A percentile compares a stretch with the other conserved stretches of the same genome.
phyloP scores from a whole-genome alignment of 2,888 invertebrate species.

The Scaptomyza reducta region DNA sequence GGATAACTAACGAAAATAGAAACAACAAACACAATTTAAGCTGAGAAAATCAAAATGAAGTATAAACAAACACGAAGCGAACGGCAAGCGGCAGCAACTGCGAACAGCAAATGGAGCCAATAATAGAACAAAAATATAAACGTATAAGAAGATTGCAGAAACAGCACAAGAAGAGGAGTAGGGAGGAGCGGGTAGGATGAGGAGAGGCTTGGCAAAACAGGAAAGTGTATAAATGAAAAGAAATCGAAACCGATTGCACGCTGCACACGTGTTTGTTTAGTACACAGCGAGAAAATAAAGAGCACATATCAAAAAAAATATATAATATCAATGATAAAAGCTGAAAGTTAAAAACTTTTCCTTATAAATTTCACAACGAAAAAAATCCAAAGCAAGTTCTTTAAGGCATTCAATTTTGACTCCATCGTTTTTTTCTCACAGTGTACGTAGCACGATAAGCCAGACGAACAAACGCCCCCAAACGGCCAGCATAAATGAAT shows the following conservation, averaged over 20 bases:
- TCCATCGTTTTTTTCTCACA: background rate
- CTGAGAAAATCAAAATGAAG: slow-evolving; percentile 77
- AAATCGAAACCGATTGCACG: slow-evolving; percentile 75
- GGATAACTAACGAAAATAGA: slow-evolving; percentile 76
- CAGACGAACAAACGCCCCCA: slow-evolving; percentile 11
- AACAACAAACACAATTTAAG: slow-evolving; percentile 79
- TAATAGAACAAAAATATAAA: slow-evolving; percentile 64
- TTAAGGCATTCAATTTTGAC: no score
- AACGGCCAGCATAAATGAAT: slow-evolving; percentile 74
- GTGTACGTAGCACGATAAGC: slow-evolving; percentile 56
- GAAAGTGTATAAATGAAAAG: slow-evolving; percentile 79
- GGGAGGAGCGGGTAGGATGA: slow-evolving; percentile 2
- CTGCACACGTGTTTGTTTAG: slow-evolving; percentile 4
- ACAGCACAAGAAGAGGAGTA: background rate
- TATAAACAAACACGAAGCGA: slow-evolving; percentile 70
- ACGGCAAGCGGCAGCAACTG: slow-evolving; percentile 25
- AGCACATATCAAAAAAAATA: no score
- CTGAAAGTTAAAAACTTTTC: no score
- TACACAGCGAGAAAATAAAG: background rate
- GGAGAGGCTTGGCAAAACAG: slow-evolving; percentile 51
- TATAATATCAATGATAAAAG: no score
- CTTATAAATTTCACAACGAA: no score
- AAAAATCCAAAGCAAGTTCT: no score
- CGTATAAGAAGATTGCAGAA: slow-evolving; percentile 39
- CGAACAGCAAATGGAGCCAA: slow-evolving; percentile 76